Conservation (phyloP, 2,888 invertebrate species). For the Ectemnius lituratus region DNA sequence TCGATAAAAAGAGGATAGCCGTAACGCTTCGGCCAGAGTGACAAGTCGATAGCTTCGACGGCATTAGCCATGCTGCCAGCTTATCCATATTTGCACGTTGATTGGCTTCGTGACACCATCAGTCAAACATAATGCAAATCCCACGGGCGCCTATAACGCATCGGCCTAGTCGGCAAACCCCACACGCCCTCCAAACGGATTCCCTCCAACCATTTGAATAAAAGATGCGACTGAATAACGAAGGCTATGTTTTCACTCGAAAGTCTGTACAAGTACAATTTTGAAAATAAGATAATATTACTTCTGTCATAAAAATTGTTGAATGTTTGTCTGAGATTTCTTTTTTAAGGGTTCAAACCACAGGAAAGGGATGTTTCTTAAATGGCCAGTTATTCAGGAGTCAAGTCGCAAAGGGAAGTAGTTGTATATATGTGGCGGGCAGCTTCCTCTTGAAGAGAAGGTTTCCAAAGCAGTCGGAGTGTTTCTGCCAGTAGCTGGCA, state of each 20-base stretch:
- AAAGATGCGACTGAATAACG: constrained; percentile 44
- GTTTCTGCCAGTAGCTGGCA: neutral
- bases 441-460: too few relatives aligned
- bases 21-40: neutral
- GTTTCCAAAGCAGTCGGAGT: too few relatives aligned
- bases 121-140: constrained; percentile 52
- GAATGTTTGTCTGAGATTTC: too few relatives aligned
- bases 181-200: constrained; percentile 27
- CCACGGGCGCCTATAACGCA: constrained; percentile 17
- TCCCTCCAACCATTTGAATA: constrained; percentile 35
- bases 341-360: too few relatives aligned
- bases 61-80: constrained; percentile 39
- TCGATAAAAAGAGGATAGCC: too few relatives aligned
- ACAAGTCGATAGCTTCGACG: constrained; percentile 12
- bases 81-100: constrained; percentile 56
- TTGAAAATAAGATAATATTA: too few relatives aligned
- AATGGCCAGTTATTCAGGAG: too few relatives aligned
- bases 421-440: too few relatives aligned
- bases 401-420: too few relatives aligned
- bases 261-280: neutral
- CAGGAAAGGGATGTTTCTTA: too few relatives aligned
- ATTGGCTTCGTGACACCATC: constrained; percentile 46
- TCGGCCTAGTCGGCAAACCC: constrained; percentile 9
- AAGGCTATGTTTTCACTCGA: constrained; percentile 20
- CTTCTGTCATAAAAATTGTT: too few relatives aligned